A percentile compares a stretch with the other conserved stretches of the same genome.
Evolutionary conservation across 2,888 invertebrate species (phyloP).

Genomic region (Chrysomela aeneicollis): DNA sequence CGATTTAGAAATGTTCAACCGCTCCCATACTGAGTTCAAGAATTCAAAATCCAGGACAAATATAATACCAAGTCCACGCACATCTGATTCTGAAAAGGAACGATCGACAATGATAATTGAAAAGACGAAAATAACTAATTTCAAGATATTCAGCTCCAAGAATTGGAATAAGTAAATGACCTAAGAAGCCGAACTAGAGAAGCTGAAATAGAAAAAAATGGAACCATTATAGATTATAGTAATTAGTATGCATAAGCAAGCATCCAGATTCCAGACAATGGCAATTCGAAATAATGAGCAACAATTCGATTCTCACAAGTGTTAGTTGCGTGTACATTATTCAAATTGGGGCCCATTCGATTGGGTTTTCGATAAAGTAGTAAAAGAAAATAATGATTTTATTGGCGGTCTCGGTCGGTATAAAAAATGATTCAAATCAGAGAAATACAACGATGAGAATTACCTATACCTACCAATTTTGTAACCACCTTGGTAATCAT

Average conservation of each 20-base stretch:
- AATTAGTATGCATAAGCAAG: not conserved
- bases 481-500: not conserved
- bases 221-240: too few species aligned
- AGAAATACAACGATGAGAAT: not conserved
- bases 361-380: slow-evolving; percentile 44
- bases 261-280: not conserved
- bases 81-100: too few species aligned
- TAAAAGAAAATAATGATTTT: slow-evolving; percentile 33
- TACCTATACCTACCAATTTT: not conserved
- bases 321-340: not conserved
- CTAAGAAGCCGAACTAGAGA: too few species aligned
- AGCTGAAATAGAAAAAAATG: too few species aligned
- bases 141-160: too few species aligned
- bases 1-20: too few species aligned
- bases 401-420: slow-evolving; percentile 21
- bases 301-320: slow-evolving; percentile 2
- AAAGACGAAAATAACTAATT: too few species aligned
- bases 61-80: too few species aligned
- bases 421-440: not conserved
- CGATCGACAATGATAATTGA: too few species aligned
- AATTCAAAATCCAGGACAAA: too few species aligned
- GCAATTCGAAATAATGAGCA: slow-evolving; percentile 1
- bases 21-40: too few species aligned
- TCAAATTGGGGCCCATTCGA: slow-evolving; percentile 38
- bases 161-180: too few species aligned